Base-by-base conservation (phyloP, 2,888 invertebrate genomes). In the Eretmocerus hayati region DNA sequence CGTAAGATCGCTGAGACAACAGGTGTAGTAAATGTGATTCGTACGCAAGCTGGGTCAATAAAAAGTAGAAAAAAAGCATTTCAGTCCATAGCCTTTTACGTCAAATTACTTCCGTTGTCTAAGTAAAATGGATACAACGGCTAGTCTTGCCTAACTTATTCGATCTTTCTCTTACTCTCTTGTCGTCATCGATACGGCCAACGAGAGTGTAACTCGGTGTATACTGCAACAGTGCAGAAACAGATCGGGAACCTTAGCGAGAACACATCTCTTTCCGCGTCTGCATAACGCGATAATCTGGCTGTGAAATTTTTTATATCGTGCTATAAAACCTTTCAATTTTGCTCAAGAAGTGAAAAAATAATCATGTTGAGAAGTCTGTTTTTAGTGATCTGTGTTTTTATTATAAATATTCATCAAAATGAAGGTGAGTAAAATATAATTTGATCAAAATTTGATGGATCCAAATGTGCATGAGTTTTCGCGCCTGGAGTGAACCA, bases 11-110 rank as follows among this genome's bases (percentile, higher is more conserved):
- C 6, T 39, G 30, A 46, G 39, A 43, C 35, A 47, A 37, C 47
- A 47, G 46, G 47, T 40, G 47, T n/a, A n/a, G n/a, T n/a, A n/a
- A 47, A 41, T 26, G 51, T 32, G 46, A 51, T 51, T 51, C 41
- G 51, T 47, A 44, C 44, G 35, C 39, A 41, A 46, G 42, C 19
- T 1, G 26, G 6, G 26, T n/a, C 26, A 19, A 44, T 31, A 50
- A 37, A 50, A 46, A 42, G 41, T 13, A n/a, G n/a, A 42, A 43
- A 47, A 50, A 48, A 50, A 50, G 45, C 48, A 43, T 44, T 49
- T 49, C 50, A 45, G 42, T 47, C 49, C 47, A 44, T 47, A 40
- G 49, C 47, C 50, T 50, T 53, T 53, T 50, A 47, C 36, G 45
- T 42, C 39, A 42, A 43, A 50, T 46, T 43, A 54, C 53, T 54